Percentiles rank a stretch among this genome's conserved stretches.
Evolutionary conservation across 2,113 vertebrate species (phyloP).

Genomic region (Alectura lathami): DNA sequence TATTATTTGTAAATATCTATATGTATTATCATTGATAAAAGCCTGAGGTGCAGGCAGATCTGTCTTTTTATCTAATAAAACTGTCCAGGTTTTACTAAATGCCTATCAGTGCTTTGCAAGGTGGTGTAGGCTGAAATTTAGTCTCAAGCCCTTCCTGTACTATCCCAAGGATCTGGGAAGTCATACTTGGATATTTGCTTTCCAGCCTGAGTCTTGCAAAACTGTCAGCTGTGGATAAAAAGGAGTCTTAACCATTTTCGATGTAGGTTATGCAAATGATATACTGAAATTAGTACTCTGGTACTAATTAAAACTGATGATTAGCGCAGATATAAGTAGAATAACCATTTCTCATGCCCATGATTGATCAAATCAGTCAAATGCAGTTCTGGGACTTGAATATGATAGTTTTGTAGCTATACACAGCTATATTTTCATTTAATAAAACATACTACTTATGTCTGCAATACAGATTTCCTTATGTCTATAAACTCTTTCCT

Average conservation of each 20-base stretch:
- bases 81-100: rapidly evolving
- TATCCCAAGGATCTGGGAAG: background rate
- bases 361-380: background rate
- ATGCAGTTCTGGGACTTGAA: background rate
- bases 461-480: background rate
- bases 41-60: background rate
- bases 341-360: background rate
- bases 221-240: background rate
- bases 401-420: background rate
- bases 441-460: background rate
- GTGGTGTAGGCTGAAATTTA: background rate
- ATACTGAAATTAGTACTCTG: background rate
- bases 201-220: background rate
- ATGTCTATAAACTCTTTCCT: background rate
- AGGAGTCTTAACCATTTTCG: background rate
- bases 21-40: background rate
- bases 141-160: background rate
- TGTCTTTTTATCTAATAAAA: background rate
- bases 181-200: background rate
- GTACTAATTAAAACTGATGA: too few relatives aligned
- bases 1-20: too few relatives aligned
- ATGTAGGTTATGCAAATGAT: background rate
- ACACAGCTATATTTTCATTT: background rate
- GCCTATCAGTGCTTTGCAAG: background rate
- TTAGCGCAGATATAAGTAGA: background rate